These are phyloP conservation scores for Eupsittula cactorum DNA, from an alignment of 2,113 vertebrate genomes.

Conservation along the genomic window DNA sequence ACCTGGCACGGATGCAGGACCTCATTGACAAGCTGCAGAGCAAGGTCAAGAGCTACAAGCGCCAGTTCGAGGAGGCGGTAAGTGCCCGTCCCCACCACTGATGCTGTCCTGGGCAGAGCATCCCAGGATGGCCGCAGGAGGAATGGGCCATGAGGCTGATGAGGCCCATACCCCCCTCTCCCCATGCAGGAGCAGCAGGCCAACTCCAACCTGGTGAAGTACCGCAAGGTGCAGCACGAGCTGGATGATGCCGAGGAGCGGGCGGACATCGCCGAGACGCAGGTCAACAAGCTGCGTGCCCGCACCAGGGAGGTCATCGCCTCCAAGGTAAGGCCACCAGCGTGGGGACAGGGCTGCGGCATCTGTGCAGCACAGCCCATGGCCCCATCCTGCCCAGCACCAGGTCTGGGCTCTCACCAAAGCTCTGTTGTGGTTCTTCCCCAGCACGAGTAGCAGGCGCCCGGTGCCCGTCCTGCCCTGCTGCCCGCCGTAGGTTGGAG, in stretches of 20 bases:
- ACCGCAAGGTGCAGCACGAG: slow-evolving; percentile 88
- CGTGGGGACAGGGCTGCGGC: fast-evolving
- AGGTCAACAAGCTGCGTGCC: slow-evolving; percentile 87
- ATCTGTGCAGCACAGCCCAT: background rate
- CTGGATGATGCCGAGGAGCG: slow-evolving; percentile 89
- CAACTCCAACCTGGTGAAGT: slow-evolving; percentile 83
- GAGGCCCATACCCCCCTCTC: fast-evolving
- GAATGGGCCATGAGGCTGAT: fast-evolving
- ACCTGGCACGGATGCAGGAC: slow-evolving; percentile 91
- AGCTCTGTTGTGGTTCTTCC: background rate
- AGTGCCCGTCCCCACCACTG: background rate
- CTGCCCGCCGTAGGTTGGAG: background rate
- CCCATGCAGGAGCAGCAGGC: slow-evolving; percentile 85
- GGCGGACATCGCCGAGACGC: slow-evolving; percentile 86
- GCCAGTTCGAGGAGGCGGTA: slow-evolving; percentile 89
- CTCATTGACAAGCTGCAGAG: slow-evolving; percentile 91
- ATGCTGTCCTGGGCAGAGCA: background rate
- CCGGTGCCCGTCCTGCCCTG: fast-evolving
- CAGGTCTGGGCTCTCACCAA: background rate
- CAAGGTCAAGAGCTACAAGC: slow-evolving; percentile 96
- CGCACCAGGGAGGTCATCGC: slow-evolving; percentile 74
- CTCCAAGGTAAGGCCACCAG: slow-evolving; percentile 73
- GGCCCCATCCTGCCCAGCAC: fast-evolving
- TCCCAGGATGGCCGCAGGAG: background rate
- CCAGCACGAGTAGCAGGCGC: slow-evolving; percentile 49